These are phyloP conservation scores for Pimephales promelas DNA, from an alignment of 2,113 vertebrate genomes.

Conservation along the genomic window DNA sequence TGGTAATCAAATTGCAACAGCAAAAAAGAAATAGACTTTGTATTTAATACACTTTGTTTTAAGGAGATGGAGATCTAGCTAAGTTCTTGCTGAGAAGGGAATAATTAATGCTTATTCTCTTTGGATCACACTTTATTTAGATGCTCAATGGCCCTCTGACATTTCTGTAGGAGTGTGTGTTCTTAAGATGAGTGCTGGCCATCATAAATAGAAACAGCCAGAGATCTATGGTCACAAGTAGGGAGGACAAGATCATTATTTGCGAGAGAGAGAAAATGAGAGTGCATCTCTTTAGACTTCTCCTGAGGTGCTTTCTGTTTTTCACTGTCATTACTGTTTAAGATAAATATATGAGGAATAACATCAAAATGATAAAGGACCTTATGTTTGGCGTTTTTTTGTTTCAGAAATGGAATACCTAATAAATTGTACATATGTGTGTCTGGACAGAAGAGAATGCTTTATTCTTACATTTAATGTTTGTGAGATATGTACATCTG, in stretches of 20 bases:
- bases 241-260: neutral
- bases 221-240: constrained; percentile 6
- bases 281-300: neutral
- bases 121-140: constrained; percentile 71
- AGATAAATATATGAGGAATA: neutral
- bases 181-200: constrained; percentile 32
- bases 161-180: constrained; percentile 56
- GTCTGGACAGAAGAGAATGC: neutral
- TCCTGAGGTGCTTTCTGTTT: neutral
- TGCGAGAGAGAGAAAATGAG: neutral
- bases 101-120: constrained; percentile 73
- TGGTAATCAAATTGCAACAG: neutral
- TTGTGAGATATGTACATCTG: neutral
- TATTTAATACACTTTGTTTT: neutral
- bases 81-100: constrained; percentile 62
- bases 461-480: neutral
- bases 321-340: constrained; percentile 12
- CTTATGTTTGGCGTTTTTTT: constrained; percentile 15
- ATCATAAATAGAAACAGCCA: constrained; percentile 42
- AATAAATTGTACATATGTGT: neutral
- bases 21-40: neutral
- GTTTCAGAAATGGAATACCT: neutral
- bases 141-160: constrained; percentile 69
- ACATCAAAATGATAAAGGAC: neutral
- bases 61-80: constrained; percentile 54